Base-by-base conservation (phyloP, 2,113 vertebrate genomes). In the Ptilonorhynchus violaceus region DNA sequence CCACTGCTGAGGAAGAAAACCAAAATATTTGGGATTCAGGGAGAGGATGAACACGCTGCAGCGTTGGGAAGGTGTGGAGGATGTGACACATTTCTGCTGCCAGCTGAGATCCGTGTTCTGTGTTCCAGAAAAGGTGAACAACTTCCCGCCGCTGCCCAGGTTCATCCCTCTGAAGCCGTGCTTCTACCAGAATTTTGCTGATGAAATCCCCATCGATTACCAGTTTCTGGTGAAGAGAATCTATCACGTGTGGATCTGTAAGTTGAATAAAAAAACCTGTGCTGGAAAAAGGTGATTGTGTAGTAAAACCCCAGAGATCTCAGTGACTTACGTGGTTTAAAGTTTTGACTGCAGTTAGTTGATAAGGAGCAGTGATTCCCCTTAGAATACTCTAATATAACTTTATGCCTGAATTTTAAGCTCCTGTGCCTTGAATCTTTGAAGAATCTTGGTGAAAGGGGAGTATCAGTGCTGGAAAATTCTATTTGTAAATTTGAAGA, bases 231-330 rank as follows among this genome's bases (percentile, higher is more conserved):
- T 99, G 94, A 98, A 98, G 90, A 98, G 98, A 92, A 98, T 99
- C 92, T 99, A 99, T 97, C 98, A 94, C 2, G 98, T 99, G 27
- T 99, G 99, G 99, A 98, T 99, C 88, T 99, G 99, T 99, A 97
- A 98, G 99, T 98, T 75, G 39, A 69, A 22, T 23, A 39, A 80
- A 42, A 46, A 70, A 52, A 47, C 6, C 18, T 59, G 28, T 56
- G 22, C 52, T 76, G 64, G 46, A 31, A 41, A 75, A 64, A 62
- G 2, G 3, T 22, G 0, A 13, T 2, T 37, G 25, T 47, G 23
- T 53, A 27, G 7, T 50, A 37, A 73, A 78, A 6, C 5, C 13
- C 1, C 7, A 2, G 5, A 41, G 30, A 55, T 55, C 19, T 68
- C 16, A 10, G 1, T 79, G 18, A 30, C 10, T 70, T 30, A 0